Evolutionary conservation across 2,888 invertebrate species (phyloP), one percentile per base, ranked within the genome.

Genomic region (Pterostichus madidus): DNA sequence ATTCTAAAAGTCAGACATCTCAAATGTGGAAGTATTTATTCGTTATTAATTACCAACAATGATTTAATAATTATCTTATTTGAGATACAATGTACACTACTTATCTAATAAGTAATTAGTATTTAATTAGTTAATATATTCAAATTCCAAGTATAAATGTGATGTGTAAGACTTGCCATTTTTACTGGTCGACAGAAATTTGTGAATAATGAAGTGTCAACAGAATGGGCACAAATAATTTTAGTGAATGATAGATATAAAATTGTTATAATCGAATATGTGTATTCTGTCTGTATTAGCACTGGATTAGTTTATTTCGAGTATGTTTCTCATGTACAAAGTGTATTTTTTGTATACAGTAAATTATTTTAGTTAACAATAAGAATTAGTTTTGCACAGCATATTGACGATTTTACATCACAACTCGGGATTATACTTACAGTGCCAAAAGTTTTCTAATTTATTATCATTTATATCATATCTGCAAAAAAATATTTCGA

Each of bases 131-230:
- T 10, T 80, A 77, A 56, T 56, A 77, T 81, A 59, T 56, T 24
- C 53, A 80, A 75, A 81, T 81, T 81, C 81, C 81, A 81, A 81
- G 81, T 81, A 81, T 81, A 79, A 79, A 79, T 81, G 81, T 81
- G 81, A 81, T 81, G 81, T 81, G 59, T 59, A 77, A 75, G 52
- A 80, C 73, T 73, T 71, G 80, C 80, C 73, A 80, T 68, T 68
- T 64, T 52, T 52, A 52, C 49, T 75, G 75, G 75, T 75, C 32
- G 15, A 71, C 24, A 52, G 52, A 64, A 64, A 8, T 39, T 39
- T 39, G 64, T 64, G 35, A 56, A 56, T 17, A 13, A 8, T 11
- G 52, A 52, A 71, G 44, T 61, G 68, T 71, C 44, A 71, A 44
- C 13, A 71, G 32, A 32, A 13, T 5, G 39, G 68, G 44, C 68